These are phyloP conservation scores for Azorinus chamasolen DNA, from an alignment of 2,888 invertebrate species.

Conservation along the genomic window DNA sequence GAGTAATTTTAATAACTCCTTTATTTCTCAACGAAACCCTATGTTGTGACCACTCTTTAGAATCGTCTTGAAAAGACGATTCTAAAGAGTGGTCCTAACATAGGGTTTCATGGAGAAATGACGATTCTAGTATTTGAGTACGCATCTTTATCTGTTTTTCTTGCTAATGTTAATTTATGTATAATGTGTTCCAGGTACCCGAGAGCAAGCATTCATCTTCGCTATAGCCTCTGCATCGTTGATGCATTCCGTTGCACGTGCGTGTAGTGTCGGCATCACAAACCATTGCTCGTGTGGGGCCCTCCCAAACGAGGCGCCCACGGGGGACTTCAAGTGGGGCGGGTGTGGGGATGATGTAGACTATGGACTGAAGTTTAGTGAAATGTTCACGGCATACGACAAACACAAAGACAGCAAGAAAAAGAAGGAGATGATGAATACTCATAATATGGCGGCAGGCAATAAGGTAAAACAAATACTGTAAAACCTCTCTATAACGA, in stretches of 20 bases:
- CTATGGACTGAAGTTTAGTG: slow-evolving; percentile 80
- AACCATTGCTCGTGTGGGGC: slow-evolving; percentile 93
- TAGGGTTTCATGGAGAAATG: too few species aligned
- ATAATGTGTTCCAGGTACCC: slow-evolving; percentile 90
- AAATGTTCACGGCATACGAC: slow-evolving; percentile 84
- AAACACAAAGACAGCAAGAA: slow-evolving; percentile 72
- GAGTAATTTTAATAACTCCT: too few species aligned
- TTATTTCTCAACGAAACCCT: too few species aligned
- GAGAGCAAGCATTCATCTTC: slow-evolving; percentile 95
- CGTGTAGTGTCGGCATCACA: slow-evolving; percentile 92
- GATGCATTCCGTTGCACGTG: slow-evolving; percentile 92
- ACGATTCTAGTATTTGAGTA: too few species aligned
- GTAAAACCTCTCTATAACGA: too few species aligned
- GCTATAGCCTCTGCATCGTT: slow-evolving; percentile 93
- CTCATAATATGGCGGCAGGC: slow-evolving; percentile 93
- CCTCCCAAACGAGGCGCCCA: slow-evolving; percentile 90
- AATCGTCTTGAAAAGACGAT: too few species aligned
- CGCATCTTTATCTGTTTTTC: too few species aligned
- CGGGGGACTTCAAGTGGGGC: slow-evolving; percentile 93
- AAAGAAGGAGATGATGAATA: slow-evolving; percentile 90
- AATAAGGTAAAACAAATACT: slow-evolving; percentile 89
- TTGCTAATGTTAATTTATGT: too few species aligned
- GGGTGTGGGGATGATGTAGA: slow-evolving; percentile 93
- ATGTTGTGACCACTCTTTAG: too few species aligned
- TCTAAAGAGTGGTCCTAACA: too few species aligned